Percentiles rank a stretch among this genome's conserved stretches.
These are phyloP conservation scores for Zaprionus africanus DNA, from an alignment of 1,140 invertebrate genomes.

Conservation along the genomic window DNA sequence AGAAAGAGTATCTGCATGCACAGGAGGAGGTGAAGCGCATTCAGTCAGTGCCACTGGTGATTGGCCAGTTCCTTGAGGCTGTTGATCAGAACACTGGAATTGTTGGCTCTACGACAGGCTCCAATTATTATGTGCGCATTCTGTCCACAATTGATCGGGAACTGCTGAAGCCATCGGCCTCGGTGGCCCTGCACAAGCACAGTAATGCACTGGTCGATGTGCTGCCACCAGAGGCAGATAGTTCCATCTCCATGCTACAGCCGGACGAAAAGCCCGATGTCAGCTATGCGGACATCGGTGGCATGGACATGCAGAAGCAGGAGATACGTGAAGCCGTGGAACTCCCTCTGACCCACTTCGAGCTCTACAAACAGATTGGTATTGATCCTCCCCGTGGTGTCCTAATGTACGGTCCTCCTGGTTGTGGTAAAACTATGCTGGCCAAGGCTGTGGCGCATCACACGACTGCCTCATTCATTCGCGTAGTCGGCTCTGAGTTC, in stretches of 20 bases:
- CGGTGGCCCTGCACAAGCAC: constrained; percentile 98
- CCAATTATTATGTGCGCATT: constrained; percentile 99
- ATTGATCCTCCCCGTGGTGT: constrained; percentile 99
- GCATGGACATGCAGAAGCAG: constrained; percentile 99
- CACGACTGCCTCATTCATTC: constrained; percentile 99
- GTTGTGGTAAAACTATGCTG: constrained; percentile 98
- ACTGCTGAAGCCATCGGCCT: constrained; percentile 96
- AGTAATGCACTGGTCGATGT: constrained; percentile 99
- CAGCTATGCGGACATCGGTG: constrained; percentile 98
- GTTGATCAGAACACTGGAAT: constrained; percentile 99
- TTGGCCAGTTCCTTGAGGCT: constrained; percentile 99
- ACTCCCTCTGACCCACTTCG: constrained; percentile 98
- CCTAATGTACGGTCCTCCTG: constrained; percentile 99
- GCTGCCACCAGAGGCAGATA: constrained; percentile 98
- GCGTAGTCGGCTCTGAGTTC: constrained; percentile 99
- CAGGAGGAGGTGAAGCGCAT: constrained; percentile 99
- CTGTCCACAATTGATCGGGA: constrained; percentile 98
- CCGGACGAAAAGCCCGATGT: constrained; percentile 99
- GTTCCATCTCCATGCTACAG: constrained; percentile 97
- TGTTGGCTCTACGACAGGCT: constrained; percentile 91
- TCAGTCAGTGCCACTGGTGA: constrained; percentile 98
- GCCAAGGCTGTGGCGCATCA: constrained; percentile 99
- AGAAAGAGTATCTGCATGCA: constrained; percentile 98
- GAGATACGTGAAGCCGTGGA: constrained; percentile 99
- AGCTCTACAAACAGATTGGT: constrained; percentile 98